phyloP scores from a whole-genome alignment of 2,888 invertebrate species.

The Heliconius erato region DNA sequence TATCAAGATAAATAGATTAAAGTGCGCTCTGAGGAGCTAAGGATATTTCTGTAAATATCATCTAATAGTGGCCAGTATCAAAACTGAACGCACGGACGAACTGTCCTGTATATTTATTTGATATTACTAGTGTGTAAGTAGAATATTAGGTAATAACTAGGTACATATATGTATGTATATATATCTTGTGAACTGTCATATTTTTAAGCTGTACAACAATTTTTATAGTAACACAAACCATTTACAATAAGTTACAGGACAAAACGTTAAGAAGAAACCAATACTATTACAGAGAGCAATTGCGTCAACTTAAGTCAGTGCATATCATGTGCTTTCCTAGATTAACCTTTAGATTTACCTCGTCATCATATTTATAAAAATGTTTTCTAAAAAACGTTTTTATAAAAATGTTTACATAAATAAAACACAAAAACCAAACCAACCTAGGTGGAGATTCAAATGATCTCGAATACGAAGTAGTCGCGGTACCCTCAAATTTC shows the following conservation, averaged over 20 bases:
- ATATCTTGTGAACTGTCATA: no score
- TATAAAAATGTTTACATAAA: background rate
- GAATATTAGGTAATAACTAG: no score
- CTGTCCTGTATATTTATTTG: background rate
- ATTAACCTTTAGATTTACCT: background rate
- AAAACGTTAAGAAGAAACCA: no score
- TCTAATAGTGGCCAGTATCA: background rate
- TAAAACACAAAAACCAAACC: conserved; percentile 38
- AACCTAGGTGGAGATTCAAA: conserved; percentile 82
- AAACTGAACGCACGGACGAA: background rate
- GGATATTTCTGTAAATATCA: background rate
- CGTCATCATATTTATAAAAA: background rate
- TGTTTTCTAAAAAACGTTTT: no score
- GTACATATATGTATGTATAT: no score
- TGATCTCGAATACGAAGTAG: conserved; percentile 73
- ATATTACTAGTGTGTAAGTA: no score
- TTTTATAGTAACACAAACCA: no score
- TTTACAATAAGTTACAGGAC: no score
- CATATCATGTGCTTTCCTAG: background rate
- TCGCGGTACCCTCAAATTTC: conserved; percentile 78
- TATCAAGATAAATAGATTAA: background rate
- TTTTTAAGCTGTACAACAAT: no score
- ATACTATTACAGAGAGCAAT: background rate
- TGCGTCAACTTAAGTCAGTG: background rate
- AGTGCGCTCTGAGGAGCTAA: background rate